Conservation (phyloP, 1,140 invertebrate genomes). For the Magallana ariakensis region DNA sequence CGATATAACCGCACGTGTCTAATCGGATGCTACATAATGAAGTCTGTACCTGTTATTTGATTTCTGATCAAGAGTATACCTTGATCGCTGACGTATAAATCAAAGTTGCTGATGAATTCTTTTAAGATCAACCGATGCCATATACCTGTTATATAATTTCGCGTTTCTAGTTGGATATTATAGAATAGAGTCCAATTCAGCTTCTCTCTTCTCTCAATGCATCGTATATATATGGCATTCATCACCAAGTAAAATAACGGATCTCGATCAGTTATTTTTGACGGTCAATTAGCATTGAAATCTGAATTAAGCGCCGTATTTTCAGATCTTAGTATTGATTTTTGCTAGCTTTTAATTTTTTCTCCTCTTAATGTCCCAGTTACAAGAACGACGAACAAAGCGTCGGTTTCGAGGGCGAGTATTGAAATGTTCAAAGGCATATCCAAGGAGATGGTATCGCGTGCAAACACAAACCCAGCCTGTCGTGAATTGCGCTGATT, state of each 20-base stretch:
- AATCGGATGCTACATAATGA: too few species aligned
- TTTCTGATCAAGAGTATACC: too few species aligned
- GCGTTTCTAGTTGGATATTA: too few species aligned
- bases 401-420: not conserved
- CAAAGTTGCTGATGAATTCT: too few species aligned
- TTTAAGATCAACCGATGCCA: too few species aligned
- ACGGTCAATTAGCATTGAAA: slow-evolving; percentile 9
- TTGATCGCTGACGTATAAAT: too few species aligned
- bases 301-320: slow-evolving; percentile 15
- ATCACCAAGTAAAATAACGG: not conserved
- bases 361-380: not conserved
- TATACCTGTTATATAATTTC: too few species aligned
- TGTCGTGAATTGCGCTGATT: slow-evolving; percentile 3
- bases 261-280: not conserved
- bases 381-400: not conserved
- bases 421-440: not conserved
- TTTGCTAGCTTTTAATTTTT: not conserved
- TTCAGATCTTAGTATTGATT: not conserved
- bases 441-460: slow-evolving; percentile 17
- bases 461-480: not conserved
- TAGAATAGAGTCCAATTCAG: too few species aligned
- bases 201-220: too few species aligned
- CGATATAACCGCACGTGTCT: too few species aligned
- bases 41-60: too few species aligned
- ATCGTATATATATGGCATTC: not conserved